Conservation (phyloP, 2,797 vertebrate genomes). For the Ibycter americanus region DNA sequence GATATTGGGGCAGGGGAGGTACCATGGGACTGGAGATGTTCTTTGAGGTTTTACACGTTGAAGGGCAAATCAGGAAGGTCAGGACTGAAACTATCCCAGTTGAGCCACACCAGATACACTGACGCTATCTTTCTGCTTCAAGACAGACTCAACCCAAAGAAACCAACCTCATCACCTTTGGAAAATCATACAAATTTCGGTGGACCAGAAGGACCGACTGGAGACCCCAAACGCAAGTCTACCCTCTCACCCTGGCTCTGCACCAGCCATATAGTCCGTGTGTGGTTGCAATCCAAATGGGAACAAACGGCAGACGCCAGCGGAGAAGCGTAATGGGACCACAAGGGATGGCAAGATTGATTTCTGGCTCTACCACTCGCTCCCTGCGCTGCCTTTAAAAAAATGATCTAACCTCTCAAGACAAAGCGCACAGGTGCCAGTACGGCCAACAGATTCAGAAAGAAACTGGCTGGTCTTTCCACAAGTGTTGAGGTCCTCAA, state of each 20-base stretch:
- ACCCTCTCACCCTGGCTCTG: background rate
- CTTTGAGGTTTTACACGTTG: background rate
- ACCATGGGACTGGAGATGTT: background rate
- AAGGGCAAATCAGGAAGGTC: background rate
- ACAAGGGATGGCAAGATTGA: background rate
- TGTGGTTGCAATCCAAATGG: background rate
- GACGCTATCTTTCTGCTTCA: background rate
- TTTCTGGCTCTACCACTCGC: background rate
- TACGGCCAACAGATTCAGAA: background rate
- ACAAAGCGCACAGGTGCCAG: background rate
- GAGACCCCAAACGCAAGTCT: background rate
- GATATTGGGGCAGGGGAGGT: no score
- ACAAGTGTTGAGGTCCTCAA: background rate
- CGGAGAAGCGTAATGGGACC: background rate
- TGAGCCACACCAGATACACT: background rate
- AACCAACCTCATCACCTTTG: background rate
- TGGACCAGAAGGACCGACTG: background rate
- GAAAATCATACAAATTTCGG: background rate
- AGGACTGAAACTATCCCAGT: background rate
- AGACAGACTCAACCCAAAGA: background rate
- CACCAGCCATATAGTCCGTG: accelerated
- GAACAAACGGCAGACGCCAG: background rate
- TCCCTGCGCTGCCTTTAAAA: background rate
- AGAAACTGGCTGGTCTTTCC: background rate
- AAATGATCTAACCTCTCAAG: background rate